Evolutionary conservation across 1,140 invertebrate genomes (phyloP), one percentile per base, ranked within the genome.

Genomic region (Drosophila mojavensis): DNA sequence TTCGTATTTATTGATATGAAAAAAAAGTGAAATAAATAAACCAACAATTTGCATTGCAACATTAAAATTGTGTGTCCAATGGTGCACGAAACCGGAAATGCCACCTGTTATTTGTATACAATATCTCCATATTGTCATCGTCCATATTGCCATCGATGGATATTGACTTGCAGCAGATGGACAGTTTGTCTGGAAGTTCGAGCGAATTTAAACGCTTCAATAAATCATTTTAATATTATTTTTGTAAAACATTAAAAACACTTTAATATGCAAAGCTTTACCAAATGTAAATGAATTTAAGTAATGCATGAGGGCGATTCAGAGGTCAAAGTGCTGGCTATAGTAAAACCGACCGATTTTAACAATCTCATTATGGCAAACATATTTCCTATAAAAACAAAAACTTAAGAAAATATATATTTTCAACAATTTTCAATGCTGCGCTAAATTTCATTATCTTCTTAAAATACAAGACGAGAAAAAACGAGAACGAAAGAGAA

Each of bases 31-130:
- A 45, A 11, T 28, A 15, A 50, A 55, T 36, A 50, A 30, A 30
- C 4, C 41, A 47, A 17, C 45, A 51, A 51, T 55, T 60, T 51
- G 66, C 59, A 75, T 51, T 56, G 58, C 58, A 69, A 68, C 48
- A 67, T 60, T 39, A 41, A 55, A 55, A 68, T 61, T 65, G 45
- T 70, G 61, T 60, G 56, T 51, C 67, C 67, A 78, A 61, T 74
- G 76, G 48, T 56, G 71, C 58, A 75, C 60, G 54, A 79, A 47
- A 15, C 84, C 79, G 79, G 79, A 89, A 64, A 69, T 56, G 48
- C 83, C 83, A 88, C 83, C 83, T 88, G 83, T 77, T 79, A 78
- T 70, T 70, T 64, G 54, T 71, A 68, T 65, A 69, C 66, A 78
- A 79, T 83, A 70, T 67, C 66, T 82, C 58, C 74, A 75, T 70